Evolutionary conservation across 2,113 vertebrate species (phyloP).

Genomic region (Circaetus gallicus): DNA sequence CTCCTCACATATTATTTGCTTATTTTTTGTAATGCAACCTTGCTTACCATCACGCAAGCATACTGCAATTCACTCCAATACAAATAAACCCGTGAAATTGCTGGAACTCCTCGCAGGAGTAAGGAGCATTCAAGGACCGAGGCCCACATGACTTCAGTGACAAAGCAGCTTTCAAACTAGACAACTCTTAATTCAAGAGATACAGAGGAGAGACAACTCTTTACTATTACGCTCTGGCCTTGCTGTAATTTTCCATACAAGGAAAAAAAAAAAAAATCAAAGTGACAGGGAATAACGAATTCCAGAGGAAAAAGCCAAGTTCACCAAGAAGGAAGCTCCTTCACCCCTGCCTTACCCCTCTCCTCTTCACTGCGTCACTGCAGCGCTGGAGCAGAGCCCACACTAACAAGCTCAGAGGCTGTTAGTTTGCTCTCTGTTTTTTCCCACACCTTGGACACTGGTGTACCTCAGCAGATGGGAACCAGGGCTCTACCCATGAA

Average conservation of each 20-base stretch:
- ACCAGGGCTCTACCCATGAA: background rate
- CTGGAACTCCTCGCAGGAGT: background rate
- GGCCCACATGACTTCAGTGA: background rate
- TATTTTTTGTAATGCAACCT: background rate
- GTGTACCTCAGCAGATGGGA: background rate
- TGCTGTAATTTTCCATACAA: background rate
- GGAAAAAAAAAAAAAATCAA: background rate
- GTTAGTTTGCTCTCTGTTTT: background rate
- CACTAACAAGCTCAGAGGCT: background rate
- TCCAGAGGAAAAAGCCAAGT: background rate
- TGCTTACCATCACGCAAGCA: background rate
- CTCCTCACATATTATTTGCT: background rate
- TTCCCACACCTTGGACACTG: background rate
- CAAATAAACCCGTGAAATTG: background rate
- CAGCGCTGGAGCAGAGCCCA: background rate
- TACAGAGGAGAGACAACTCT: background rate
- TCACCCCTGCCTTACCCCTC: background rate
- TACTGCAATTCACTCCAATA: background rate
- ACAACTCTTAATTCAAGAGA: background rate
- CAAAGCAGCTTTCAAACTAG: background rate
- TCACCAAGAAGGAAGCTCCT: background rate
- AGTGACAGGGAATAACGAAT: background rate
- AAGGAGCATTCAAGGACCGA: background rate
- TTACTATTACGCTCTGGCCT: background rate
- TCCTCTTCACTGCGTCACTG: fast-evolving